Base-by-base conservation (phyloP, 2,113 vertebrate genomes). In the Muntiacus muntjak region DNA sequence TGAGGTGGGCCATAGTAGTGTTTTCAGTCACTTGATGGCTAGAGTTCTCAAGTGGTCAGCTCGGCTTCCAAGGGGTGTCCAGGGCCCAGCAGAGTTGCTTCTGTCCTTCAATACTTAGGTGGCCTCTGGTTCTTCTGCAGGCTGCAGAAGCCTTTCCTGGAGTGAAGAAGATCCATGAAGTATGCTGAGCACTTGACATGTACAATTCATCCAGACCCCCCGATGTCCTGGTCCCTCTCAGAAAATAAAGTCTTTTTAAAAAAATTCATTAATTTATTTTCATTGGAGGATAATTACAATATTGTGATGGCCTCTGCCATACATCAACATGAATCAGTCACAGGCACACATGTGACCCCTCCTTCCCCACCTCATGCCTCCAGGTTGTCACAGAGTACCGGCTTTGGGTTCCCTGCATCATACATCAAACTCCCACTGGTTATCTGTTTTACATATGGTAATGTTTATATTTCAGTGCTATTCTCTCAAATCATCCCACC, bases 101-200 rank as follows among this genome's bases (percentile, higher is more conserved):
- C 54, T 43, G 54, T 4, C 5, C 6, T 28, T 16, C 8, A 3
- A 15, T 1, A 12, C n/a, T 57, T 7, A 3, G 1, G 0, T 14
- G 1, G 9, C 33, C 19, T 4, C 6, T 4, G 19, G 36, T 28
- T 85, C n/a, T 84, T 26, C 28, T 36, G n/a, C 33, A 6, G 79
- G 2, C 33, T 33, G 4, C 16, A 13, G 7, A 9, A 23, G 3
- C 10, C 84, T 82, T 36, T 45, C 62, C 1, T 7, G 45, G 28
- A 8, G n/a, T 16, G 17, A 50, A 9, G 8, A 14, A 23, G 10
- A 40, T 1, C 0, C 57, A 0, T 1, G 6, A 43, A 2, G 13
- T 3, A 0, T 0, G 36, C 45, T 15, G 45, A 40, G 76, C 5
- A 14, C 55, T 43, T 52, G 57, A 58, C 5, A 5, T 15, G 17